Evolutionary conservation across 2,888 invertebrate species (phyloP).

Genomic region (Eupithecia exiguata): DNA sequence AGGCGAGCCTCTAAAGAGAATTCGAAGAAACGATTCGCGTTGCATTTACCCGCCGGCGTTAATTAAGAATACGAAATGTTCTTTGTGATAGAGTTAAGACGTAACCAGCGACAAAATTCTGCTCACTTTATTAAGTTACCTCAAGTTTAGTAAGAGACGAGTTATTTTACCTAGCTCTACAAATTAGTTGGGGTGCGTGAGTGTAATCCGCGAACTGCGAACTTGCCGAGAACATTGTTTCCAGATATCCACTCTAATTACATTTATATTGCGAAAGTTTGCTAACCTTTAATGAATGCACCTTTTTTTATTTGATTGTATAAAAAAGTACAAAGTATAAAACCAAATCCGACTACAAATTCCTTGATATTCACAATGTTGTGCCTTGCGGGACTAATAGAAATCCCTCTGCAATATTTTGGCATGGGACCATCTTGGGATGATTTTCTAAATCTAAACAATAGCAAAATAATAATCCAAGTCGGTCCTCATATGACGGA

Average conservation of each 20-base stretch:
- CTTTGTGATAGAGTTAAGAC: constrained; percentile 70
- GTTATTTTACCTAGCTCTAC: constrained; percentile 37
- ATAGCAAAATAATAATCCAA: no score
- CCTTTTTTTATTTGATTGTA: neutral
- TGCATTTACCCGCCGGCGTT: constrained; percentile 73
- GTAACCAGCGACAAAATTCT: constrained; percentile 63
- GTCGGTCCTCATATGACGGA: no score
- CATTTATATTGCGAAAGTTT: constrained; percentile 14
- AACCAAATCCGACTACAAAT: neutral
- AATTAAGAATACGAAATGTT: constrained; percentile 78
- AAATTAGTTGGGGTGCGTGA: constrained; percentile 36
- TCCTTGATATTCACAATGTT: neutral
- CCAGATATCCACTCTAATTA: constrained; percentile 17
- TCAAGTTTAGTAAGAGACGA: constrained; percentile 52
- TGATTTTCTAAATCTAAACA: no score
- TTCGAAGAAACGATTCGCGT: constrained; percentile 61
- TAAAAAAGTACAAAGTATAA: no score
- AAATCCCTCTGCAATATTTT: neutral
- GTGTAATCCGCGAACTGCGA: constrained; percentile 32
- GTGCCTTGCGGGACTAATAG: no score
- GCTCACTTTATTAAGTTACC: constrained; percentile 59
- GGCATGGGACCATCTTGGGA: neutral
- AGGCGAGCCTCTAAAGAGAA: constrained; percentile 39
- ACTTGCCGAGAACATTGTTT: constrained; percentile 20
- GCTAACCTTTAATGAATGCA: neutral